These are phyloP conservation scores for Dicentrarchus labrax DNA, from an alignment of 2,113 vertebrate genomes.

Conservation along the genomic window DNA sequence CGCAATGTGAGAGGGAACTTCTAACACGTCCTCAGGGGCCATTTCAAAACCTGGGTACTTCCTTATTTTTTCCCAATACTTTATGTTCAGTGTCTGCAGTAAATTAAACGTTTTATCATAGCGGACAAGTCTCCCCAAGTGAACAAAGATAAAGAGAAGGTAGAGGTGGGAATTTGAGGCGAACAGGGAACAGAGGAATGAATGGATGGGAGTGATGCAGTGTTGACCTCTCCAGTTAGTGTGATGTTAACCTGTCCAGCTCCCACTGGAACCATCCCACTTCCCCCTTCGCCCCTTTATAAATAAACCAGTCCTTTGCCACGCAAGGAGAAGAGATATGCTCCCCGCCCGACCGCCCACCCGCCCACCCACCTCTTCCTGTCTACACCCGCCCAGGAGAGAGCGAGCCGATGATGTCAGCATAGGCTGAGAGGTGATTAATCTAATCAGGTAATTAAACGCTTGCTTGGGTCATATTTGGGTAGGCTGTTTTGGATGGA, in stretches of 20 bases:
- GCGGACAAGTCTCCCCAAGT: neutral
- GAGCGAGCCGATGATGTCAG: constrained; percentile 55
- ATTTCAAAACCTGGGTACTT: constrained; percentile 19
- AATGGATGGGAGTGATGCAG: neutral
- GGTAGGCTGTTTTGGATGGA: constrained; percentile 26
- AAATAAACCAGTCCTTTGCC: constrained; percentile 59
- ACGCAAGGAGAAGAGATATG: constrained; percentile 26
- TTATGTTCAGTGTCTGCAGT: constrained; percentile 33
- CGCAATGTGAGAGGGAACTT: constrained; percentile 24
- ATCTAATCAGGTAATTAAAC: constrained; percentile 71
- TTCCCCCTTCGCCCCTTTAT: constrained; percentile 40
- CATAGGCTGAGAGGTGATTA: constrained; percentile 59
- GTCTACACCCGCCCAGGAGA: constrained; percentile 26
- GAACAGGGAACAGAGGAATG: constrained; percentile 5
- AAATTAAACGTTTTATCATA: constrained; percentile 33
- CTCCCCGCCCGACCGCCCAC: neutral
- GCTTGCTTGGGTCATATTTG: constrained; percentile 54
- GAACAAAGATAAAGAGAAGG: constrained; percentile 8
- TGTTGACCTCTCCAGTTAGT: constrained; percentile 62
- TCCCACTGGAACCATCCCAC: constrained; percentile 33
- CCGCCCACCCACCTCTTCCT: constrained; percentile 2
- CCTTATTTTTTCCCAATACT: constrained; percentile 7
- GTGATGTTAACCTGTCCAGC: constrained; percentile 64
- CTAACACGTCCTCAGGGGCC: constrained; percentile 22
- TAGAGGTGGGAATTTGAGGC: neutral